Percentiles rank a stretch among this genome's conserved stretches.
These are phyloP conservation scores for Dromius quadrimaculatus DNA, from an alignment of 2,888 invertebrate species.

Conservation along the genomic window DNA sequence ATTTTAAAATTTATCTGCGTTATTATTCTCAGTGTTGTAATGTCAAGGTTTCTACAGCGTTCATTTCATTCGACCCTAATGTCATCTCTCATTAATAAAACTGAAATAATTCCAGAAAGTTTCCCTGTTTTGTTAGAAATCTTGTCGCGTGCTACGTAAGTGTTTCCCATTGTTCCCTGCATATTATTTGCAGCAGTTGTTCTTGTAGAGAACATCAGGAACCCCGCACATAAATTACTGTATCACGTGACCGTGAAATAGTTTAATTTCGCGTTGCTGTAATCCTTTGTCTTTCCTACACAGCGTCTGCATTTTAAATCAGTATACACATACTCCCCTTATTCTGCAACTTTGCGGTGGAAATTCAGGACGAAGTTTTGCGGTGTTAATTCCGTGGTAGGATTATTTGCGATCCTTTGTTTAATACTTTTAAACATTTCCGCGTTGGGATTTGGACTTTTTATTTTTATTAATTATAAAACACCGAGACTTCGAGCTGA, in stretches of 20 bases:
- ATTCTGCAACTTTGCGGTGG: not conserved
- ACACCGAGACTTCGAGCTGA: slow-evolving; percentile 5
- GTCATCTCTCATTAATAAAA: no score
- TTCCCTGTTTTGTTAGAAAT: no score
- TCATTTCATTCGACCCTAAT: no score
- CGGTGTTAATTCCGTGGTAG: not conserved
- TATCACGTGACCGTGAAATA: slow-evolving; percentile 48
- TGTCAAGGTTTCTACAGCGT: no score
- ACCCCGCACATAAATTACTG: slow-evolving; percentile 35
- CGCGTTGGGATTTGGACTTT: slow-evolving; percentile 1
- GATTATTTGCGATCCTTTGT: slow-evolving; percentile 7
- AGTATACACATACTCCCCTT: slow-evolving; percentile 15
- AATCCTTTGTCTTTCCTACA: slow-evolving; percentile 37
- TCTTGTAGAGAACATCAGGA: slow-evolving; percentile 14
- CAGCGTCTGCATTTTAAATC: slow-evolving; percentile 42
- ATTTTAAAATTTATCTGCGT: no score
- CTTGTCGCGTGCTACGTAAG: slow-evolving; percentile 22
- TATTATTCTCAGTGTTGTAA: no score
- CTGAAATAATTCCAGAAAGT: no score
- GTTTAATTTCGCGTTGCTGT: slow-evolving; percentile 42
- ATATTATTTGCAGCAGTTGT: slow-evolving; percentile 27
- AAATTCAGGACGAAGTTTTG: not conserved
- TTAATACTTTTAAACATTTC: slow-evolving; percentile 23
- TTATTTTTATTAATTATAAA: slow-evolving; percentile 27
- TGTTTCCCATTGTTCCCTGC: slow-evolving; percentile 25